Evolutionary conservation across 2,797 vertebrate genomes (phyloP).

Genomic region (Pseudotriccus pelzelni): DNA sequence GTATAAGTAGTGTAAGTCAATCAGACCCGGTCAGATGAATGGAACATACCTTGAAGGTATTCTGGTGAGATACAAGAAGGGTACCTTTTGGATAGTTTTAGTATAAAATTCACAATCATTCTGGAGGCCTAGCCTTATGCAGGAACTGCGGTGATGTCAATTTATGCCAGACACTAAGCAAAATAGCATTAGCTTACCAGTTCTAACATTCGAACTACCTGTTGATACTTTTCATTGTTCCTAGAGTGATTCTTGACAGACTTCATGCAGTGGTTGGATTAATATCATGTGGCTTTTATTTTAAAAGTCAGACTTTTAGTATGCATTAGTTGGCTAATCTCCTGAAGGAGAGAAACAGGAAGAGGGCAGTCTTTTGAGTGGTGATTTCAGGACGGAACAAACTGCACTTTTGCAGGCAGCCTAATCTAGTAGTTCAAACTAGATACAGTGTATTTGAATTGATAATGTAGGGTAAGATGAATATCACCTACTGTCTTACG

Average conservation of each 20-base stretch:
- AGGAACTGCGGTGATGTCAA: background rate
- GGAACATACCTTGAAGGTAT: background rate
- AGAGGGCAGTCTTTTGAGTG: background rate
- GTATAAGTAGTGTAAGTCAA: background rate
- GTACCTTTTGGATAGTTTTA: background rate
- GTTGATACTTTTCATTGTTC: background rate
- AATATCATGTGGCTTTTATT: background rate
- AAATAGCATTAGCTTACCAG: conserved; percentile 1
- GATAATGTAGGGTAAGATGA: background rate
- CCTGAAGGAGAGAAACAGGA: background rate
- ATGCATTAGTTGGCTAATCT: background rate
- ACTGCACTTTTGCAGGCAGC: background rate
- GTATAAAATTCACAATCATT: background rate
- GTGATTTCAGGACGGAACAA: background rate
- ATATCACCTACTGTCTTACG: background rate
- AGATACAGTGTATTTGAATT: background rate
- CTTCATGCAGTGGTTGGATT: background rate
- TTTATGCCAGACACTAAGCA: background rate
- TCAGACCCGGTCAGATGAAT: background rate
- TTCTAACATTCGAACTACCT: background rate
- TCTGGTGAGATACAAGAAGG: background rate
- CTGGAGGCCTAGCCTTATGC: background rate
- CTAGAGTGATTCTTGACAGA: background rate
- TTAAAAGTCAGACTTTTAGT: background rate
- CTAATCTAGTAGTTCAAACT: background rate